A percentile compares a stretch with the other conserved stretches of the same genome.
Conservation (phyloP, 2,113 vertebrate genomes). For the Albula glossodonta region DNA sequence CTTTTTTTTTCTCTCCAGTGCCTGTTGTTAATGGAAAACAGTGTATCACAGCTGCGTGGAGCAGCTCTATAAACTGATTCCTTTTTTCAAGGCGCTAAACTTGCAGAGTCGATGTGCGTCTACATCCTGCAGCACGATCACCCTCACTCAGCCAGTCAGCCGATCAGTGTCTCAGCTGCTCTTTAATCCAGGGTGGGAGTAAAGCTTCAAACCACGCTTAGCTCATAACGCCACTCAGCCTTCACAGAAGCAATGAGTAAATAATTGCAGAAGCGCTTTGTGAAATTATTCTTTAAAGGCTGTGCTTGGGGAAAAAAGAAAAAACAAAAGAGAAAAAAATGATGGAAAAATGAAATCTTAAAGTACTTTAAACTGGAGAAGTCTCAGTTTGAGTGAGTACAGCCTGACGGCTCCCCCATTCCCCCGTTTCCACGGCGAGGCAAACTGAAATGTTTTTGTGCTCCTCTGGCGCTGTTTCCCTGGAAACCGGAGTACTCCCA, state of each 20-base stretch:
- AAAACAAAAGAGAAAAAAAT: conserved; percentile 31
- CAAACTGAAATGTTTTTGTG: conserved; percentile 56
- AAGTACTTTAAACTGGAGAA: conserved; percentile 37
- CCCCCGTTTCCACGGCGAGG: conserved; percentile 39
- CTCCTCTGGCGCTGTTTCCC: conserved; percentile 49
- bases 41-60: neutral
- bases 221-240: neutral
- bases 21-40: neutral
- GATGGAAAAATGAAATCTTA: conserved; percentile 38
- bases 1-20: neutral
- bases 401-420: conserved; percentile 50
- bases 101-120: neutral
- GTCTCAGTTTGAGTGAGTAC: conserved; percentile 30
- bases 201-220: neutral
- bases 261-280: neutral
- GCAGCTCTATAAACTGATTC: too few species aligned
- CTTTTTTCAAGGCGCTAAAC: too few species aligned
- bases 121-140: too few species aligned
- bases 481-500: conserved; percentile 59
- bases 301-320: neutral
- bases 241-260: neutral
- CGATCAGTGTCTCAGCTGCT: neutral
- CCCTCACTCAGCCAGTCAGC: too few species aligned
- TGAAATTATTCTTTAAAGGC: neutral
- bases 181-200: neutral